Evolutionary conservation across 2,113 vertebrate genomes (phyloP), one percentile per base, ranked within the genome.

Genomic region (Elgaria multicarinata): DNA sequence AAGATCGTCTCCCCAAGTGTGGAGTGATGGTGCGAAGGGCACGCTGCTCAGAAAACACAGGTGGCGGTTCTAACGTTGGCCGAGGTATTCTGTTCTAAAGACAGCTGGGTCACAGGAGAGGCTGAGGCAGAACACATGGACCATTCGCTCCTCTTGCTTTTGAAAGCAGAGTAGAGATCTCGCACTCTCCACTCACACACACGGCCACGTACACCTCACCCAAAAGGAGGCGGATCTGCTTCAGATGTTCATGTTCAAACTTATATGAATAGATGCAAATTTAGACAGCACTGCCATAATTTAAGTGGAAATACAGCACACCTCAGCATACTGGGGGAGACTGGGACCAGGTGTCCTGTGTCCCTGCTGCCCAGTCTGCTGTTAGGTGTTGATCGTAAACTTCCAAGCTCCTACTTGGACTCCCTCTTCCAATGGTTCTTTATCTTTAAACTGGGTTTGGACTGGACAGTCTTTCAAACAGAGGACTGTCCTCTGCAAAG

Each of bases 1-100:
- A 94, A 96, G 96, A 96, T 94, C 94, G 91, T 90, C 89, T 94
- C 94, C 94, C 92, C 82, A 93, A 95, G 94, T 92, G 92, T 64
- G 87, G 95, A 95, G 93, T 96, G 95, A 95, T 82, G 85, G 92
- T 44, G 87, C 75, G 92, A 93, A 94, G 94, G 89, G 87, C 67
- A 87, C 76, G 86, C 93, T 94, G 87, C 9, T 91, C 83, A 1
- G 75, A 84, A 84, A 64, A 92, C 79, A 69, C 22, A 50, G 84
- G 69, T 28, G 67, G 79, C 64, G 91, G 88, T 90, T 85, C 46
- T 22, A 85, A 83, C 80, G 83, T 89, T 88, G n/a, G 2, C 82
- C 0, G 53, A 86, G 91, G 87, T 44, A 83, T 87, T 67, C 39
- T 53, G 58, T 55, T 90, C 79, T 82, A 13, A 87, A 90, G 58